Conservation (phyloP, 2,888 invertebrate genomes). For the Polylopha cassiicola region DNA sequence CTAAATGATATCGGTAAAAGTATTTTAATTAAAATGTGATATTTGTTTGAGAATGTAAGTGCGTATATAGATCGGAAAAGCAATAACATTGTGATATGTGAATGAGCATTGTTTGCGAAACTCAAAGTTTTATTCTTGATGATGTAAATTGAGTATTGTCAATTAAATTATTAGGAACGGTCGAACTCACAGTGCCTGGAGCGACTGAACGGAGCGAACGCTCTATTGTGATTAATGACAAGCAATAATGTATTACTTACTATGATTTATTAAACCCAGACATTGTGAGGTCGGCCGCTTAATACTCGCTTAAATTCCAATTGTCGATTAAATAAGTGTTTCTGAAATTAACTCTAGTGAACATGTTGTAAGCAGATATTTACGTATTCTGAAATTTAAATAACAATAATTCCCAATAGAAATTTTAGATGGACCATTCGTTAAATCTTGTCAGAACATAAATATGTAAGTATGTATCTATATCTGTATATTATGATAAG, state of each 20-base stretch:
- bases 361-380: conserved; percentile 33
- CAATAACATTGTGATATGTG: conserved; percentile 73
- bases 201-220: conserved; percentile 9
- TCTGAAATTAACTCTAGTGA: conserved; percentile 13
- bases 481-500: conserved; percentile 51
- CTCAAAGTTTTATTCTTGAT: conserved; percentile 46
- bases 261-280: conserved; percentile 21
- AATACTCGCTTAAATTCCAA: conserved; percentile 26
- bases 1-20: conserved; percentile 44
- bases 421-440: conserved; percentile 68
- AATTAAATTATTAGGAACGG: conserved; percentile 48
- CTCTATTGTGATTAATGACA: conserved; percentile 16
- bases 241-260: conserved; percentile 18
- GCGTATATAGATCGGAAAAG: conserved; percentile 71
- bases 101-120: conserved; percentile 51
- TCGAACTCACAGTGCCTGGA: conserved; percentile 33
- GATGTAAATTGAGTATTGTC: conserved; percentile 60
- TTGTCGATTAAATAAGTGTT: conserved; percentile 20
- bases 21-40: conserved; percentile 70
- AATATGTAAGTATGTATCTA: conserved; percentile 47
- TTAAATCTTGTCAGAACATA: conserved; percentile 46
- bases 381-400: conserved; percentile 33
- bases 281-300: conserved; percentile 29
- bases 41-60: conserved; percentile 59
- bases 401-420: conserved; percentile 57